phyloP scores from a whole-genome alignment of 2,797 vertebrate genomes.

The Euthynnus affinis region DNA sequence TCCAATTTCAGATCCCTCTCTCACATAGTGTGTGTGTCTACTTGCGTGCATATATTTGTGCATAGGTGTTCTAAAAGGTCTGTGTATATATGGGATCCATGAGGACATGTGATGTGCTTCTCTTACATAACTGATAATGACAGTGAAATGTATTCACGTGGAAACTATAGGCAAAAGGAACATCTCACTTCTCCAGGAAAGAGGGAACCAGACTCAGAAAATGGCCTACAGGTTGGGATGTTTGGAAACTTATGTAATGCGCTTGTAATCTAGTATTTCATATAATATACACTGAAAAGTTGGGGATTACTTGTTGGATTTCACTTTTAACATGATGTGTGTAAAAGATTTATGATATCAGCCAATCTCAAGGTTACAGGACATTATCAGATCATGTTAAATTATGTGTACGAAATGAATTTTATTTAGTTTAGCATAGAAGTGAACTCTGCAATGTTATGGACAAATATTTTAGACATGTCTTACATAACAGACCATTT shows the following conservation, averaged over 20 bases:
- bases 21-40: slow-evolving; percentile 22
- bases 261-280: background rate
- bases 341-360: background rate
- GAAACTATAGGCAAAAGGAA: background rate
- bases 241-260: slow-evolving; percentile 8
- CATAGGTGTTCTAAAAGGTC: slow-evolving; percentile 48
- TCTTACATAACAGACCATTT: background rate
- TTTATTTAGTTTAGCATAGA: background rate
- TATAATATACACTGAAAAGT: background rate
- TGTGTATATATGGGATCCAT: slow-evolving; percentile 21
- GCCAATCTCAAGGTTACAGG: background rate
- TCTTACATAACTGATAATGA: slow-evolving; percentile 71
- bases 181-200: slow-evolving; percentile 3
- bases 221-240: slow-evolving; percentile 1
- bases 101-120: slow-evolving; percentile 52
- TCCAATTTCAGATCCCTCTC: slow-evolving; percentile 59
- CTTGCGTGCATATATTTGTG: slow-evolving; percentile 7
- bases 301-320: background rate
- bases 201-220: background rate
- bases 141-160: slow-evolving; percentile 39
- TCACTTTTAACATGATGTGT: background rate
- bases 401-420: background rate
- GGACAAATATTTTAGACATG: background rate
- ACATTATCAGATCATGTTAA: slow-evolving; percentile 1
- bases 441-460: background rate